Evolutionary conservation across 2,888 invertebrate species (phyloP).

Genomic region (Kuschelorhynchus macadamiae): DNA sequence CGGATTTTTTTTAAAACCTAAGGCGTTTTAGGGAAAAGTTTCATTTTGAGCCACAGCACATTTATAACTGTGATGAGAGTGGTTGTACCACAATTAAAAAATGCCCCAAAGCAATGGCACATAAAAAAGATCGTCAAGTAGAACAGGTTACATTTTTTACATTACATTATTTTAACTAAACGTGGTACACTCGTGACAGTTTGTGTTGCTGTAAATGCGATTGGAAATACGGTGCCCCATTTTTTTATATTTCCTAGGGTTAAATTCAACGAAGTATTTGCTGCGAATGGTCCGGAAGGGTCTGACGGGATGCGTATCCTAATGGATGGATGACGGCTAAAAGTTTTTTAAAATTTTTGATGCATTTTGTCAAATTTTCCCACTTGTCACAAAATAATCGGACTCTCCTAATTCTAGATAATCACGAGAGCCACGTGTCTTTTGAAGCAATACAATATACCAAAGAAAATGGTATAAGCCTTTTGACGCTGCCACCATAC

Average conservation of each 20-base stretch:
- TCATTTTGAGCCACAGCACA: neutral
- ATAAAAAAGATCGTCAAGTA: constrained; percentile 16
- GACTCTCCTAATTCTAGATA: constrained; percentile 53
- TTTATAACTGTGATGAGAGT: constrained; percentile 29
- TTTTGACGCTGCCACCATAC: constrained; percentile 53
- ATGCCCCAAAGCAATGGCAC: constrained; percentile 20
- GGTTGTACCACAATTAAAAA: constrained; percentile 24
- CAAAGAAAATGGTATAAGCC: constrained; percentile 51
- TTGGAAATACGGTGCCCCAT: constrained; percentile 26
- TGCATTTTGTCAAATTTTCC: neutral
- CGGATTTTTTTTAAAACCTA: constrained; percentile 1
- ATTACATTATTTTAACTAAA: too few species aligned
- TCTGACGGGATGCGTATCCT: constrained; percentile 10
- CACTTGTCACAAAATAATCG: neutral
- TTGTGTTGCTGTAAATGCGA: constrained; percentile 21
- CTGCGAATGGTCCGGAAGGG: neutral
- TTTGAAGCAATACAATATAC: constrained; percentile 21
- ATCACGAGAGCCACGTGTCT: constrained; percentile 59
- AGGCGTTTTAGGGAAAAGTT: neutral
- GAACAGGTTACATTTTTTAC: constrained; percentile 25
- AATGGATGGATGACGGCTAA: neutral
- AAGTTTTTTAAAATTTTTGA: neutral
- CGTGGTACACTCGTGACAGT: constrained; percentile 24
- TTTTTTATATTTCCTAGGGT: constrained; percentile 35
- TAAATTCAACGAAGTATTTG: constrained; percentile 19